These are phyloP conservation scores for Aotus griseimembra DNA, from an alignment of 2,797 vertebrate species.

Conservation along the genomic window DNA sequence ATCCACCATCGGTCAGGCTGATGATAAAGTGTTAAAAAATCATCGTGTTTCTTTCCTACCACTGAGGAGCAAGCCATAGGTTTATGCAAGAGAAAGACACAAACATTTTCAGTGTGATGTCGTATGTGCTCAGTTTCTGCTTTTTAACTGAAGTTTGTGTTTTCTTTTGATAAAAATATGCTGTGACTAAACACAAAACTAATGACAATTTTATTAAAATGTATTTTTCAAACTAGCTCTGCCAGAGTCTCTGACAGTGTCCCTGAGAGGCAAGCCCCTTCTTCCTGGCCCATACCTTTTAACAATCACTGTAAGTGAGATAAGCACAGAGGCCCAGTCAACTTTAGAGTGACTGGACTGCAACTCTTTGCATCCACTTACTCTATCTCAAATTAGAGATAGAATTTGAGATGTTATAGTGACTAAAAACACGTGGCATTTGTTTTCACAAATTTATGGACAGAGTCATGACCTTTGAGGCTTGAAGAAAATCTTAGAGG, in stretches of 20 bases:
- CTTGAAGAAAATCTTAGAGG: neutral
- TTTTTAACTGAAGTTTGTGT: neutral
- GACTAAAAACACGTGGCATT: neutral
- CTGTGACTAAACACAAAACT: neutral
- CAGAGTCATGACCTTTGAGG: neutral
- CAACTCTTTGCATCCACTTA: neutral
- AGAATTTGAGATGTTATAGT: neutral
- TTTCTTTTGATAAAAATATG: slow-evolving; percentile 44
- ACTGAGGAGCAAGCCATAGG: neutral
- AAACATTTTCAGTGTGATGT: neutral
- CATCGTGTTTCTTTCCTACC: neutral
- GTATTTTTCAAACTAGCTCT: neutral
- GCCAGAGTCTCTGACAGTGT: neutral
- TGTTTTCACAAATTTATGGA: neutral
- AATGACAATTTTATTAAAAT: slow-evolving; percentile 7
- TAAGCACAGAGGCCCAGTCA: neutral
- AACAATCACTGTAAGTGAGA: neutral
- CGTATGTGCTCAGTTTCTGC: neutral
- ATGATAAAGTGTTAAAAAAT: slow-evolving; percentile 52
- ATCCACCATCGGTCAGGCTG: slow-evolving; percentile 1
- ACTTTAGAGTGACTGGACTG: neutral
- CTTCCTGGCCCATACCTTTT: fast-evolving
- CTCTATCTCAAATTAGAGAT: neutral
- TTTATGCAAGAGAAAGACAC: neutral
- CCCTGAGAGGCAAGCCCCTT: neutral